Percentiles rank a stretch among this genome's conserved stretches.
Evolutionary conservation across 1,140 invertebrate genomes (phyloP).

Genomic region (Hypsibius dujardini): DNA sequence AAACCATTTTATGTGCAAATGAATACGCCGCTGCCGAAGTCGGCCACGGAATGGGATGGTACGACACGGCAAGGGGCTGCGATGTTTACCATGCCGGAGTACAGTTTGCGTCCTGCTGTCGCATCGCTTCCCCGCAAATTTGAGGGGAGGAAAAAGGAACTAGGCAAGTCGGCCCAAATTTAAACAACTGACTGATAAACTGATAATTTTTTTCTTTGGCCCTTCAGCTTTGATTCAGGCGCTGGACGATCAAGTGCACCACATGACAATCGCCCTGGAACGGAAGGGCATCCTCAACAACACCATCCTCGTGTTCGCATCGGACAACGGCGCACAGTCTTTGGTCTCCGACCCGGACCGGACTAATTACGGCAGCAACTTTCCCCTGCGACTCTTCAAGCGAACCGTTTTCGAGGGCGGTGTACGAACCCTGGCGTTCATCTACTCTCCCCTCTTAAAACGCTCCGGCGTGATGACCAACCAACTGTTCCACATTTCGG

Average conservation of each 20-base stretch:
- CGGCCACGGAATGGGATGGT: neutral
- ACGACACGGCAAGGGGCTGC: neutral
- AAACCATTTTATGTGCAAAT: neutral
- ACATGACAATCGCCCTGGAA: conserved; percentile 49
- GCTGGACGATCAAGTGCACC: conserved; percentile 64
- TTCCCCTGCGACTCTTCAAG: conserved; percentile 64
- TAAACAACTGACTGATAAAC: no score
- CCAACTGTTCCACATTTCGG: conserved; percentile 59
- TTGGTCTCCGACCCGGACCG: conserved; percentile 40
- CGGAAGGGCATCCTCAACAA: conserved; percentile 48
- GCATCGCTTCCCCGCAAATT: neutral
- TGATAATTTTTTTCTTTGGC: no score
- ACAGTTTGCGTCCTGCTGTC: neutral
- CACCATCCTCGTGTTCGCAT: conserved; percentile 60
- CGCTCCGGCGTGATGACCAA: conserved; percentile 39
- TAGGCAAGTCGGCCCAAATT: neutral
- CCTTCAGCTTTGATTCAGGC: conserved; percentile 52
- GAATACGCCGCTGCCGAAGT: neutral
- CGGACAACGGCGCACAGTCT: conserved; percentile 56
- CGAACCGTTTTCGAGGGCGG: conserved; percentile 74
- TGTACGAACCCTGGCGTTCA: conserved; percentile 52
- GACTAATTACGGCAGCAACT: conserved; percentile 68
- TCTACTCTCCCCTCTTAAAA: conserved; percentile 55
- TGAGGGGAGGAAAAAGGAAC: neutral
- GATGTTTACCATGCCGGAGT: neutral